Base-by-base conservation (phyloP, 2,888 invertebrate species). In the Thecophora atra region DNA sequence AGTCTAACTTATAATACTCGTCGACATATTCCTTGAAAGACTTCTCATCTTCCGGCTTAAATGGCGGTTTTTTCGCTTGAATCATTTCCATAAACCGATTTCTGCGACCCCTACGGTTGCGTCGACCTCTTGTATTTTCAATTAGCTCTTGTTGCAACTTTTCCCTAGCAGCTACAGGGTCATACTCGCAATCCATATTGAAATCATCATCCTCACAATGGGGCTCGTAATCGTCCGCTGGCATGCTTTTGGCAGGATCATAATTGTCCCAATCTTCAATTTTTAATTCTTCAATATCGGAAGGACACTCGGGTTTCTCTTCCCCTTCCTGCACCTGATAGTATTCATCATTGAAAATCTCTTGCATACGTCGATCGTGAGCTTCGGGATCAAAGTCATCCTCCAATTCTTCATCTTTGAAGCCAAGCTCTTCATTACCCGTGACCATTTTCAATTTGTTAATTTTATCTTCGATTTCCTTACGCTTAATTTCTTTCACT, bases 1-100 rank as follows among this genome's bases (percentile, higher is more conserved):
- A 99, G 85, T 98, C 96, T 83, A 98, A 88, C 80, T 93, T 91
- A 83, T 98, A 98, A 85, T 98, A 98, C 85, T 98, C 97, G 80
- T 98, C 96, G 83, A 97, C 91, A 82, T 97, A 97, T 79, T 97
- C 90, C 44, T 92, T 91, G 85, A 95, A 97, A 0, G 92, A 92
- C 80, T 89, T 89, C 74, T 93, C 90, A 73, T 91, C 88, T 0
- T 89, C 87, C 0, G 97, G 95, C 85, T 98, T 90, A 86, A 94
- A 98, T 69, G 90, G 89, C 0, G 98, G 98, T 82, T 97, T 97
- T 69, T 93, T 90, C 47, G 89, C 88, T 19, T 90, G 88, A 4
- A 97, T 85, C 28, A 93, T 89, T 82, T 93, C 90, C 17, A 92
- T 91, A 75, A 96, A 91, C 76, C 92, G 91, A n/a, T 93, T 92